phyloP scores from a whole-genome alignment of 2,113 vertebrate species.

The Lontra canadensis region DNA sequence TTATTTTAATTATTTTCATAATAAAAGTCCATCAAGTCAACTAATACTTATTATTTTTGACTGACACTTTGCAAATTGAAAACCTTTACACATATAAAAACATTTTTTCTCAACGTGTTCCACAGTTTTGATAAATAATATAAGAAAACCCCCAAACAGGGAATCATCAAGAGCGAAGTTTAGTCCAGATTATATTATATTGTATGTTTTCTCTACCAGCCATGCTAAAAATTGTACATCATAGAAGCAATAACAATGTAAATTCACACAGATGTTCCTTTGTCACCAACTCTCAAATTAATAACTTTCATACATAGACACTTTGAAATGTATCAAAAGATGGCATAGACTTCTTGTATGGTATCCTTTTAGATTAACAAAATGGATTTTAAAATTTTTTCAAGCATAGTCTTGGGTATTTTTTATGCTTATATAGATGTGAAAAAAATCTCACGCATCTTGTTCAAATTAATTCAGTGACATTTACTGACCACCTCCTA shows the following conservation, averaged over 20 bases:
- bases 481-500: not conserved
- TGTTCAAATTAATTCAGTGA: not conserved
- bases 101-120: not conserved
- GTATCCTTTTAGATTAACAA: not conserved
- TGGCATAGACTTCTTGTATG: not conserved
- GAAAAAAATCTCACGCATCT: not conserved
- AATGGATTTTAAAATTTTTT: not conserved
- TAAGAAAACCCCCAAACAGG: not conserved
- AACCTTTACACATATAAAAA: not conserved
- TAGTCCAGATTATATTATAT: not conserved
- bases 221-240: not conserved
- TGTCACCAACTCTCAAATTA: not conserved
- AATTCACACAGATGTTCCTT: not conserved
- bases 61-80: accelerated
- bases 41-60: not conserved
- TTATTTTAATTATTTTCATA: not conserved
- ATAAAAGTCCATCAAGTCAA: not conserved
- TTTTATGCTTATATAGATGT: not conserved
- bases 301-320: not conserved
- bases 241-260: not conserved
- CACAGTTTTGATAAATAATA: not conserved
- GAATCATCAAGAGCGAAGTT: not conserved
- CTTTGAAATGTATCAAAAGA: not conserved
- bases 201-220: not conserved
- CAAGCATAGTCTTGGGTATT: not conserved